phyloP scores from a whole-genome alignment of 2,797 vertebrate genomes.

The Percopsis omiscomaycus region DNA sequence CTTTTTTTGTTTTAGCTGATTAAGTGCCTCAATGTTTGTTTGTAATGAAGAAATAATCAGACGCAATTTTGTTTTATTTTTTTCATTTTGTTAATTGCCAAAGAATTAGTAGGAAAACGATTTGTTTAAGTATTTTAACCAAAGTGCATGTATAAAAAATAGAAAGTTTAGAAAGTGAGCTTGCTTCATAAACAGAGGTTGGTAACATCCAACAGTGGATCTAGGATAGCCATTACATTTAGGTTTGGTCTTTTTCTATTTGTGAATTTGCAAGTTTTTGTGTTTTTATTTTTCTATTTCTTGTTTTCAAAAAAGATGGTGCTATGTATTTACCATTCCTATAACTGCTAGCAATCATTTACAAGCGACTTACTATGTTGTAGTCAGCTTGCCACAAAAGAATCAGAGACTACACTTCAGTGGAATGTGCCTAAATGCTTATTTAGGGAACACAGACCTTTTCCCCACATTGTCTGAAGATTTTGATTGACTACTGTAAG shows the following conservation, averaged over 20 bases:
- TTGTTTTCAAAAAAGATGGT: constrained; percentile 86
- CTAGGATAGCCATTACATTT: constrained; percentile 44
- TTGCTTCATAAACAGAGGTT: constrained; percentile 58
- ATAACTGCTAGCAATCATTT: constrained; percentile 77
- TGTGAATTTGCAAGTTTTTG: constrained; percentile 65
- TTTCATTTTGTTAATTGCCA: constrained; percentile 63
- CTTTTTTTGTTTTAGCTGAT: constrained; percentile 82
- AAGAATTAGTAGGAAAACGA: constrained; percentile 51
- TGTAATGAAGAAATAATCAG: constrained; percentile 83
- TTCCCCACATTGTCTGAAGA: constrained; percentile 51
- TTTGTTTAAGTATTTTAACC: constrained; percentile 74
- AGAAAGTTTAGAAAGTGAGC: constrained; percentile 49
- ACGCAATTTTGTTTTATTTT: constrained; percentile 67
- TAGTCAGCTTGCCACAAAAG: constrained; percentile 72
- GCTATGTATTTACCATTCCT: constrained; percentile 99
- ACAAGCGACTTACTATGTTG: constrained; percentile 74
- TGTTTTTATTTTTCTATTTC: constrained; percentile 76
- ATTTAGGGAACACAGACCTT: constrained; percentile 60
- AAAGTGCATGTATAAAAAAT: constrained; percentile 75
- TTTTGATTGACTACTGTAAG: constrained; percentile 55
- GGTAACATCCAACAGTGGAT: constrained; percentile 59
- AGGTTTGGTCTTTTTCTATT: constrained; percentile 64
- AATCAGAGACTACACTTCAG: constrained; percentile 63
- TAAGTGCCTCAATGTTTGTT: constrained; percentile 89
- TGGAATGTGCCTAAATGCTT: constrained; percentile 71